phyloP scores from a whole-genome alignment of 2,888 invertebrate genomes.

The Cistogaster globosa region DNA sequence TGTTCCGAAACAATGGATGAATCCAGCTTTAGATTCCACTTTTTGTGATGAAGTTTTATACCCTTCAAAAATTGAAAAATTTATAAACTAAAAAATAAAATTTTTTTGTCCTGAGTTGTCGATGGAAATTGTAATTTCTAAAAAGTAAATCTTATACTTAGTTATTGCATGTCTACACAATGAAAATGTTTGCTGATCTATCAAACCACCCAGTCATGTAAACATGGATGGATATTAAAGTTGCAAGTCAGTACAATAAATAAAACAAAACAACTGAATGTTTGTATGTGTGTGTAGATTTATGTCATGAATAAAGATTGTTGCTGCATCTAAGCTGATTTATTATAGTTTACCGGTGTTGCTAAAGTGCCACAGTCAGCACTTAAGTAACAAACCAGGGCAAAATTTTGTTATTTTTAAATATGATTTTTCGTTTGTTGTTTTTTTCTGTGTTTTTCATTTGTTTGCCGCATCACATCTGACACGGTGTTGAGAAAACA shows the following conservation, averaged over 20 bases:
- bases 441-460: constrained; percentile 21
- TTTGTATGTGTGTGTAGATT: neutral
- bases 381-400: constrained; percentile 68
- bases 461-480: constrained; percentile 57
- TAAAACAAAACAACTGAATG: constrained; percentile 29
- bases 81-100: no score
- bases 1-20: no score
- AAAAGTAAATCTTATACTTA: no score
- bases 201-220: constrained; percentile 34
- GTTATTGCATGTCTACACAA: constrained; percentile 4
- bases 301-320: constrained; percentile 13
- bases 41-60: no score
- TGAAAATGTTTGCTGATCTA: constrained; percentile 20
- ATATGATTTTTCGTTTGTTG: constrained; percentile 36
- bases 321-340: constrained; percentile 59
- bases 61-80: no score
- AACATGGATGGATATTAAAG: constrained; percentile 36
- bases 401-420: constrained; percentile 57
- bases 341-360: constrained; percentile 70
- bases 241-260: constrained; percentile 21
- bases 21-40: no score
- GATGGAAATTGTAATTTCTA: no score
- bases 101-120: no score
- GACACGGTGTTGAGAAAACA: constrained; percentile 49
- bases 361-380: constrained; percentile 71